phyloP scores from a whole-genome alignment of 2,797 vertebrate species.

The Moxostoma hubbsi region DNA sequence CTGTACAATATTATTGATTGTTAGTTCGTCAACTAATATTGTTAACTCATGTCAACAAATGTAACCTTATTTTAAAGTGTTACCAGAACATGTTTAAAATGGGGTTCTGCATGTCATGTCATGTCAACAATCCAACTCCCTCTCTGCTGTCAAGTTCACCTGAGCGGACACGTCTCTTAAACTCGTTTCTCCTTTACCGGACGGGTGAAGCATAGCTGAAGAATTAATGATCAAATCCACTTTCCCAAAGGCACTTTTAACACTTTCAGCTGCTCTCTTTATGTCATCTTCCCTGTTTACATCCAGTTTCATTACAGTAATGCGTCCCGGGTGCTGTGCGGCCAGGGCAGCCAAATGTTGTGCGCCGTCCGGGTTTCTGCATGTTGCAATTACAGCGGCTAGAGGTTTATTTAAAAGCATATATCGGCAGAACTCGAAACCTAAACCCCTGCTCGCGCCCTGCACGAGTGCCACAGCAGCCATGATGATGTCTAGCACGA shows the following conservation, averaged over 20 bases:
- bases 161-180: slow-evolving; percentile 74
- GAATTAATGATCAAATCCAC: slow-evolving; percentile 76
- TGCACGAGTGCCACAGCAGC: slow-evolving; percentile 72
- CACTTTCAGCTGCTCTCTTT: slow-evolving; percentile 61
- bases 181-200: slow-evolving; percentile 78
- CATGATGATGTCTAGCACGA: slow-evolving; percentile 58
- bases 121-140: background rate
- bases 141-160: slow-evolving; percentile 53
- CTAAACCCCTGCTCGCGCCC: slow-evolving; percentile 77
- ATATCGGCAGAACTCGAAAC: slow-evolving; percentile 73
- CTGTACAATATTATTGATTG: too few relatives aligned
- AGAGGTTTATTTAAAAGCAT: slow-evolving; percentile 62
- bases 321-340: slow-evolving; percentile 57
- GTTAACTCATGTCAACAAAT: too few relatives aligned
- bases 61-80: too few relatives aligned
- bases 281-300: slow-evolving; percentile 73
- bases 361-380: slow-evolving; percentile 71
- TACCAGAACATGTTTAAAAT: too few relatives aligned
- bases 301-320: slow-evolving; percentile 73
- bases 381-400: slow-evolving; percentile 72
- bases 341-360: slow-evolving; percentile 60
- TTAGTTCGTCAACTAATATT: too few relatives aligned
- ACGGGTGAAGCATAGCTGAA: slow-evolving; percentile 76
- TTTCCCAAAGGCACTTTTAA: slow-evolving; percentile 64
- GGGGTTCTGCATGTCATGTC: too few relatives aligned